Conservation (phyloP, 2,113 vertebrate genomes). For the Lutjanus erythropterus region DNA sequence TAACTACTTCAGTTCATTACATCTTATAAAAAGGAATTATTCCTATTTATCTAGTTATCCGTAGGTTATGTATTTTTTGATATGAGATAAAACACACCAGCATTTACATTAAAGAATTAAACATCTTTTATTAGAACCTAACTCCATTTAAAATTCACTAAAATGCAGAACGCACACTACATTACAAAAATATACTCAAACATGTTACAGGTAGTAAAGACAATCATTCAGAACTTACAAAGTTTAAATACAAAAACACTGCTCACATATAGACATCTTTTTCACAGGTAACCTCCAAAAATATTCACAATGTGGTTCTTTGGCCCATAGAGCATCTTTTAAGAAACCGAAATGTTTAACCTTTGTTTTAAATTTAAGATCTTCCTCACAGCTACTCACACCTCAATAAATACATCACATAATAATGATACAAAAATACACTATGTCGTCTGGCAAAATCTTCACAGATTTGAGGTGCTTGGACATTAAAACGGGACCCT, state of each 20-base stretch:
- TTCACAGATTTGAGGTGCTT: conserved; percentile 43
- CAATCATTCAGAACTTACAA: conserved; percentile 51
- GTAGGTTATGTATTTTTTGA: too few species aligned
- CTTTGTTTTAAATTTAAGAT: background rate
- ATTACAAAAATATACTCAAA: conserved; percentile 77
- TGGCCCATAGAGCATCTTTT: conserved; percentile 61
- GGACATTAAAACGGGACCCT: conserved; percentile 40
- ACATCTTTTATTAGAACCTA: conserved; percentile 71
- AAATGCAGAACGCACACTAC: conserved; percentile 53
- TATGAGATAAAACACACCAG: too few species aligned
- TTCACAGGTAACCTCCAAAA: conserved; percentile 50
- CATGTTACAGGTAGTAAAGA: conserved; percentile 59
- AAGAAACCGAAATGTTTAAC: conserved; percentile 1
- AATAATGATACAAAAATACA: conserved; percentile 78
- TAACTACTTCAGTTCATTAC: too few species aligned
- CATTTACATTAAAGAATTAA: conserved; percentile 18
- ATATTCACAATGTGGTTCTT: conserved; percentile 28
- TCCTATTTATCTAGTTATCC: too few species aligned
- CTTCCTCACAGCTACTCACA: conserved; percentile 30
- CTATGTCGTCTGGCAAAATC: conserved; percentile 48
- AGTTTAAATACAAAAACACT: conserved; percentile 55
- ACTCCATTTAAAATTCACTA: conserved; percentile 50
- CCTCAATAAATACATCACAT: conserved; percentile 74
- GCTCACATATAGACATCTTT: conserved; percentile 20
- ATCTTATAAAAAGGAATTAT: too few species aligned